Base-by-base conservation (phyloP, 2,888 invertebrate species). In the Ernsta delagoae region DNA sequence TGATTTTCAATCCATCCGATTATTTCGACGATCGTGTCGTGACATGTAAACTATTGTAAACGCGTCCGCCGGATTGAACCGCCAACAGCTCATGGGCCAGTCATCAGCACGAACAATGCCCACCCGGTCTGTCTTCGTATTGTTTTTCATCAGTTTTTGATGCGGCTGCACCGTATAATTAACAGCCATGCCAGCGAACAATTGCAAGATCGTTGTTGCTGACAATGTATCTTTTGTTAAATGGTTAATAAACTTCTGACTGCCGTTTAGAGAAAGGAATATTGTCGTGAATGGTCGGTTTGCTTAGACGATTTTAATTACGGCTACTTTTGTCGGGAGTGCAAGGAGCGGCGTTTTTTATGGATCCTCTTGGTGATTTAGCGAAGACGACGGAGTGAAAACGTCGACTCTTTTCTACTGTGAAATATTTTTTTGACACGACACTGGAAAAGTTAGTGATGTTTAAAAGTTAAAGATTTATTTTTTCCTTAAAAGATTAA, bases 111-210 rank as follows among this genome's bases (percentile, higher is more conserved):
- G 48, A 69, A 69, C 68, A 69, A 69, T 69, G 50, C 50, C 62
- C 60, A 36, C 61, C 11, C 45, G 56, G 54, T 65, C 53, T 59
- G 65, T 59, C 65, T 68, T 59, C 59, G 62, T 53, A 62, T 62
- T 63, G 69, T 69, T 59, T 69, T 69, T 63, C 69, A 69, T 63
- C 69, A 69, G 69, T 69, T 69, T 68, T 69, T 69, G 69, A 69
- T 63, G 63, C 63, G 63, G 59, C 69, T 64, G 64, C 64, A 64
- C 39, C 34, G 62, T 63, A 63, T 68, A 68, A 68, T 69, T 63
- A 69, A 69, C 69, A 69, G 16, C 50, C 68, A 61, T 39, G 7
- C 16, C 50, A 53, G 62, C 60, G 43, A 67, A 67, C 69, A 69
- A 69, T 64, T 69, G 69, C 69, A 59, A 59, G 68, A 68, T 68